Conservation (phyloP, 2,797 vertebrate species). For the Perodicticus potto region DNA sequence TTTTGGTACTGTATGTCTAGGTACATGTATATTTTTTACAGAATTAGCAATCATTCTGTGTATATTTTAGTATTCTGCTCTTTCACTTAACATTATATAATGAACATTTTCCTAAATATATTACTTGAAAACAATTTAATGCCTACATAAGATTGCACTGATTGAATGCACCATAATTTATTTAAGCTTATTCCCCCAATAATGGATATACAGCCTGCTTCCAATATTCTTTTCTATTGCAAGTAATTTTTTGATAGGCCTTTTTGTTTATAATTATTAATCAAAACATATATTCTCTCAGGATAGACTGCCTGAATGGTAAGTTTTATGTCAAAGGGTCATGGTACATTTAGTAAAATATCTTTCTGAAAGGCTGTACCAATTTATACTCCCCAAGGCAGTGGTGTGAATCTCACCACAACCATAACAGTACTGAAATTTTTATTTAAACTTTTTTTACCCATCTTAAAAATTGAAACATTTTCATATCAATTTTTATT, state of each 20-base stretch:
- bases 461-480: neutral
- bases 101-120: conserved; percentile 48
- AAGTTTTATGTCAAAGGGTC: conserved; percentile 39
- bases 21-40: conserved; percentile 6
- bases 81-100: conserved; percentile 40
- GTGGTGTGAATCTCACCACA: conserved; percentile 11
- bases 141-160: neutral
- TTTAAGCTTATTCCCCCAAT: conserved; percentile 39
- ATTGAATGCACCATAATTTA: conserved; percentile 18
- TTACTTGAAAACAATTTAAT: conserved; percentile 54
- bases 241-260: conserved; percentile 22
- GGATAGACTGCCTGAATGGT: conserved; percentile 36
- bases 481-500: conserved; percentile 51
- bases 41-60: neutral
- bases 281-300: conserved; percentile 46
- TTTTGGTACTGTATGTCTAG: neutral
- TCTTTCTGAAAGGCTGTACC: neutral
- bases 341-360: neutral
- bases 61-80: neutral
- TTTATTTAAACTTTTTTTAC: neutral
- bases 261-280: conserved; percentile 51
- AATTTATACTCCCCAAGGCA: conserved; percentile 1
- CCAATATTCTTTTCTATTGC: neutral
- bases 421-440: conserved; percentile 12
- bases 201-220: conserved; percentile 2